phyloP scores from a whole-genome alignment of 2,113 vertebrate genomes.

The Protobothrops mucrosquamatus region DNA sequence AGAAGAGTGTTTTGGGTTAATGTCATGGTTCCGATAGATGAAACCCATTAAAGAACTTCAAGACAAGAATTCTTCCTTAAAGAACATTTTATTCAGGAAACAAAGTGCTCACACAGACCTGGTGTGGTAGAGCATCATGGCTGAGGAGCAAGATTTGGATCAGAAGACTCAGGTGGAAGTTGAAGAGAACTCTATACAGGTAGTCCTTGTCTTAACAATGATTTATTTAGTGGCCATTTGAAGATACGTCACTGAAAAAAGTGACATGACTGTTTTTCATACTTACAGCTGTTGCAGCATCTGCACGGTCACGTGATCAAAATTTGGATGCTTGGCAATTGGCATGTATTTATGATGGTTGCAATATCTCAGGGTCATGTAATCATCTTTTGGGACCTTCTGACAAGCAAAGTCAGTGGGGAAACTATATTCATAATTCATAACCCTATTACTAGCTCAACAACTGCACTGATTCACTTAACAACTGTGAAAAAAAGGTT shows the following conservation, averaged over 20 bases:
- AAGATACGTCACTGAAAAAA: background rate
- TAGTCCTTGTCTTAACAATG: background rate
- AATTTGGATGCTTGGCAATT: too few relatives aligned
- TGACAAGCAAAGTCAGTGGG: background rate
- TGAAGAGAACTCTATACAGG: background rate
- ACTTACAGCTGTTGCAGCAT: background rate
- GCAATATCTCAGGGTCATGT: background rate
- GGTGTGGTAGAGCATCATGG: background rate
- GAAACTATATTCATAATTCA: background rate
- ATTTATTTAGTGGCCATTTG: background rate
- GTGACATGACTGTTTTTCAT: background rate
- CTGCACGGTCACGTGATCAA: background rate
- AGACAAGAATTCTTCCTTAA: too few relatives aligned
- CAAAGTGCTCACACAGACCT: background rate
- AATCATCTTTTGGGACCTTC: background rate
- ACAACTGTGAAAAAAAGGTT: background rate
- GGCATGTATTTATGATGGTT: background rate
- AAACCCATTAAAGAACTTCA: too few relatives aligned
- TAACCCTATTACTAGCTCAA: background rate
- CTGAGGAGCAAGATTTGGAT: background rate
- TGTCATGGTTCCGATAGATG: too few relatives aligned
- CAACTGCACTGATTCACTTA: background rate
- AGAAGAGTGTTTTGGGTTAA: too few relatives aligned
- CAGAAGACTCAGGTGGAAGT: background rate
- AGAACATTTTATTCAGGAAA: too few relatives aligned